Base-by-base conservation (phyloP, 2,797 vertebrate genomes). In the Protonibea diacanthus region DNA sequence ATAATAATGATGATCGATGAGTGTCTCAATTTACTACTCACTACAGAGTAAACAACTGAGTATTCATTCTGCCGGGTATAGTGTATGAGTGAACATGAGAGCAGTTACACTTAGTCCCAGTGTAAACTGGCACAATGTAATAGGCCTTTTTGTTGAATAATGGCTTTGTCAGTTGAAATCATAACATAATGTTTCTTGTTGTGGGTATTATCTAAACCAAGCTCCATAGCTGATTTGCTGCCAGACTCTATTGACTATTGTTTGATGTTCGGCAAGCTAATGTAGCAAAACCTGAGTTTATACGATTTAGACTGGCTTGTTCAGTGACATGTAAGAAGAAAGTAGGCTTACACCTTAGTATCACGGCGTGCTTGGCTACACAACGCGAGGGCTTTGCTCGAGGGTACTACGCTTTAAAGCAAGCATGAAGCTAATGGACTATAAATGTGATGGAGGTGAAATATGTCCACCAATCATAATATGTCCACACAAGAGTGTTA, bases 211-310 rank as follows among this genome's bases (percentile, higher is more conserved):
- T 73, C 45, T 52, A 67, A 80, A 76, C 64, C 64, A 63, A 63
- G 56, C 20, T 44, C 51, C 56, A 23, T 47, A 68, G 71, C 65
- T 72, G 48, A 78, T 70, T 66, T 59, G 27, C 74, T 73, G 69
- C 74, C 45, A 72, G 57, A 62, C 55, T 79, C 55, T 62, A 83
- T 82, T 13, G 47, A 38, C 60, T 80, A 20, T 73, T 76, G 58
- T 60, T 71, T 76, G 61, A 68, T 84, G 17, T 73, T 71, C 42
- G 74, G 57, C 25, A 76, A 62, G 78, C 51, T 70, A 80, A 73
- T 72, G 64, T 66, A 40, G 51, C 74, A 76, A 70, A 74, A 53
- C 48, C 33, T n/a, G 56, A 42, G 29, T 58, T 57, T 60, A 53
- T 14, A 68, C 57, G 29, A 80, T 68, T 61, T 29, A 64, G 38